phyloP scores from a whole-genome alignment of 2,797 vertebrate genomes.

The Perodicticus potto region DNA sequence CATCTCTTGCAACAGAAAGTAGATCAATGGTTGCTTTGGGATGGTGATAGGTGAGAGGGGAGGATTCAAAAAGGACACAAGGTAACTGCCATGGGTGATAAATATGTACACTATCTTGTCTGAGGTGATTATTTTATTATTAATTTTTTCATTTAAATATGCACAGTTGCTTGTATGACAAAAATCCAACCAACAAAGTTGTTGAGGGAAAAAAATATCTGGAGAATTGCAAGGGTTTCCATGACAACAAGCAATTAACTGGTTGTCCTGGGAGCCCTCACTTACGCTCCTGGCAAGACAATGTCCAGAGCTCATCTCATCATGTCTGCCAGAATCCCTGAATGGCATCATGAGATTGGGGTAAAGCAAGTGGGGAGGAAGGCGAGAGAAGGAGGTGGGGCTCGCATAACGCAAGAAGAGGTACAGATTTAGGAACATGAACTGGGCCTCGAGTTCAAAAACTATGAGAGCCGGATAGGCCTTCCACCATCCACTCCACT shows the following conservation, averaged over 20 bases:
- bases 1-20: background rate
- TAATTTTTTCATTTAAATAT: background rate
- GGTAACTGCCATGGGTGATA: background rate
- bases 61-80: background rate
- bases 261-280: conserved; percentile 33
- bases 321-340: background rate
- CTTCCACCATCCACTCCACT: background rate
- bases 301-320: conserved; percentile 20
- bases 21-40: background rate
- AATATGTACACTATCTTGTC: background rate
- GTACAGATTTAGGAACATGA: background rate
- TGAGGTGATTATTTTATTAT: background rate
- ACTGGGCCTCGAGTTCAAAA: background rate
- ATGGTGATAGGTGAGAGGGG: background rate
- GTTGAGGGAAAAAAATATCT: conserved; percentile 1
- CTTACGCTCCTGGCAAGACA: background rate
- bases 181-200: background rate
- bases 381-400: background rate
- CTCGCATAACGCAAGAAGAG: background rate
- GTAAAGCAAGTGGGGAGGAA: background rate
- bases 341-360: background rate
- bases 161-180: background rate
- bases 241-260: conserved; percentile 40
- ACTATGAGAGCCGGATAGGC: background rate
- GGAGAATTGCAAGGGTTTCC: conserved; percentile 3